Evolutionary conservation across 2,888 invertebrate species (phyloP).

Genomic region (Sinopyrophorus schimmeli): DNA sequence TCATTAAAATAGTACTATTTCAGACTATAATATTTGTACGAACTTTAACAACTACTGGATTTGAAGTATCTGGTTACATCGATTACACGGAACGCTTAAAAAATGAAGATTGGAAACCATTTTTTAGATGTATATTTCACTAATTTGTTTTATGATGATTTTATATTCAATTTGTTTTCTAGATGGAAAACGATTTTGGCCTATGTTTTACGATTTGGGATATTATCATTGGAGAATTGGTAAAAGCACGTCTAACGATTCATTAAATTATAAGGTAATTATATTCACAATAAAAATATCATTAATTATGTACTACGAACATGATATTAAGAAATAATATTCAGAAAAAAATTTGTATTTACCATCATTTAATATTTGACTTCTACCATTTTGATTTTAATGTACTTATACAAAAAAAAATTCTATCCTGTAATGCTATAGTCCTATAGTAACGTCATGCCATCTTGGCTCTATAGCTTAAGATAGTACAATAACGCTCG

Average conservation of each 20-base stretch:
- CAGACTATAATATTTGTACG: slow-evolving; percentile 81
- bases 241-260: slow-evolving; percentile 69
- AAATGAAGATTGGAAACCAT: slow-evolving; percentile 74
- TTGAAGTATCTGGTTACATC: slow-evolving; percentile 84
- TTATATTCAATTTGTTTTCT: slow-evolving; percentile 15
- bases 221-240: slow-evolving; percentile 80
- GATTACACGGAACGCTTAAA: slow-evolving; percentile 75
- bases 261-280: slow-evolving; percentile 73
- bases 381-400: no score
- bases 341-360: no score
- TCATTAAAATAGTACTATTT: no score
- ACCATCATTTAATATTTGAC: no score
- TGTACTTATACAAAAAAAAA: no score
- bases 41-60: slow-evolving; percentile 67
- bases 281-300: background rate
- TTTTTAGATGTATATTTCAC: slow-evolving; percentile 60
- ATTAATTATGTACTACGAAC: background rate
- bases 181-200: slow-evolving; percentile 62
- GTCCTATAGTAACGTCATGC: no score
- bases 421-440: no score
- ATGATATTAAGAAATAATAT: no score
- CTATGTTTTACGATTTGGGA: slow-evolving; percentile 71
- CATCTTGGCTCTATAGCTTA: no score
- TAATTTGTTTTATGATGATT: background rate
- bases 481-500: no score